Percentiles rank a stretch among this genome's conserved stretches.
Conservation (phyloP, 2,888 invertebrate species). For the Lordiphosa fenestrarum region DNA sequence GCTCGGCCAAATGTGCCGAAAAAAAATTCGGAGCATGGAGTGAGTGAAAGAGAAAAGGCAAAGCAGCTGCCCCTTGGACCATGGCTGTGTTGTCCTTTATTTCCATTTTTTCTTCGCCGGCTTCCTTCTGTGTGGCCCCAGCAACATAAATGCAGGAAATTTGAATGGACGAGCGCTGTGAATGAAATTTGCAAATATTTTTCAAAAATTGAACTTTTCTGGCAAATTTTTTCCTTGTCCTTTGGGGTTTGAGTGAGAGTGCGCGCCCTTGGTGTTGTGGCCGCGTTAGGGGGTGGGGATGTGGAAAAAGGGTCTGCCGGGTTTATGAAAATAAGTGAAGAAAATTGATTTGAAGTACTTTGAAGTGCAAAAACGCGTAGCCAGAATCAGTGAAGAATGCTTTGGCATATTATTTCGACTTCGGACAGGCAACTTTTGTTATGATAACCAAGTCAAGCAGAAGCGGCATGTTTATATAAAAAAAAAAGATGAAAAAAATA, state of each 20-base stretch:
- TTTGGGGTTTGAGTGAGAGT: slow-evolving; percentile 4
- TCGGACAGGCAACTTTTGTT: slow-evolving; percentile 57
- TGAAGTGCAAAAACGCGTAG: slow-evolving; percentile 74
- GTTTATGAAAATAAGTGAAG: slow-evolving; percentile 72
- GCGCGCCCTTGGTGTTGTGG: background rate
- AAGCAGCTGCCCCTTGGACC: slow-evolving; percentile 58
- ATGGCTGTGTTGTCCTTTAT: slow-evolving; percentile 71
- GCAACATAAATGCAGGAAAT: slow-evolving; percentile 71
- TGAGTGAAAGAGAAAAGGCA: slow-evolving; percentile 21
- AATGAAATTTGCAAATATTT: slow-evolving; percentile 78
- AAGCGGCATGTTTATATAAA: slow-evolving; percentile 42
- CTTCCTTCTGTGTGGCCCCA: slow-evolving; percentile 5
- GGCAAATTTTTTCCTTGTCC: slow-evolving; percentile 65
- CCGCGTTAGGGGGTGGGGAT: background rate
- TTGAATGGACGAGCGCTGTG: slow-evolving; percentile 77
- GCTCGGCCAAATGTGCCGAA: slow-evolving; percentile 70
- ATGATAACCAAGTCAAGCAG: slow-evolving; percentile 70
- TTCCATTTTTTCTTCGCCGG: slow-evolving; percentile 44
- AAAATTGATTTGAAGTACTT: slow-evolving; percentile 76
- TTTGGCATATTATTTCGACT: slow-evolving; percentile 68
- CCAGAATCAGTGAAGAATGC: slow-evolving; percentile 73
- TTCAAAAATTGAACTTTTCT: slow-evolving; percentile 76
- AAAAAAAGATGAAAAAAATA: slow-evolving; percentile 10
- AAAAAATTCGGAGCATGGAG: slow-evolving; percentile 37
- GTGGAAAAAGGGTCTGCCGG: slow-evolving; percentile 37